Conservation (phyloP, 2,797 vertebrate genomes). For the Dallia pectoralis region DNA sequence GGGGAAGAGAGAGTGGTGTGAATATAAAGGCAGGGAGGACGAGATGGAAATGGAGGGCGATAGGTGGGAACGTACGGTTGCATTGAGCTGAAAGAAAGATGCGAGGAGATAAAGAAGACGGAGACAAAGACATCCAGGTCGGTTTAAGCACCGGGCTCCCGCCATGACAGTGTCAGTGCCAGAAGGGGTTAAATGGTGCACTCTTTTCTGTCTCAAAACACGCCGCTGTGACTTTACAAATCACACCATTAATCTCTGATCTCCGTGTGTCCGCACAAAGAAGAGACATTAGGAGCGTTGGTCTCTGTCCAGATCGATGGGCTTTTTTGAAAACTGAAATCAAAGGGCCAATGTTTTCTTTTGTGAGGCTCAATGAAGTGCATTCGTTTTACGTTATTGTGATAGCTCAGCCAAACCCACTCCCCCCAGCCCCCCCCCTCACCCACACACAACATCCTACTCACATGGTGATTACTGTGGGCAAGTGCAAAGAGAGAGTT, state of each 20-base stretch:
- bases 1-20: constrained; percentile 10
- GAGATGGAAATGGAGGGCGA: not conserved
- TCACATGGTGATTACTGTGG: constrained; percentile 21
- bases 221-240: constrained; percentile 17
- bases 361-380: constrained; percentile 6
- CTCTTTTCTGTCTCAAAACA: constrained; percentile 7
- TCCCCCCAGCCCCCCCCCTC: not conserved
- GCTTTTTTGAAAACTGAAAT: constrained; percentile 3
- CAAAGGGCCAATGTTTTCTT: not conserved
- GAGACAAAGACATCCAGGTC: not conserved
- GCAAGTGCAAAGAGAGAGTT: constrained; percentile 44
- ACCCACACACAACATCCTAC: no score
- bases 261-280: not conserved
- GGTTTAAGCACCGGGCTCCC: not conserved
- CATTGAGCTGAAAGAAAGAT: not conserved
- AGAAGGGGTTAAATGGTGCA: not conserved
- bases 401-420: constrained; percentile 14
- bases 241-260: constrained; percentile 28
- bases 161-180: not conserved
- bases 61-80: not conserved
- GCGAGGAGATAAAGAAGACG: not conserved
- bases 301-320: not conserved
- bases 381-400: constrained; percentile 27
- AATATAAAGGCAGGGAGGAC: not conserved
- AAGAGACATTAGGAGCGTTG: not conserved